Percentiles rank a stretch among this genome's conserved stretches.
Conservation (phyloP, 2,888 invertebrate species). For the Lissocephala sabroskyi region DNA sequence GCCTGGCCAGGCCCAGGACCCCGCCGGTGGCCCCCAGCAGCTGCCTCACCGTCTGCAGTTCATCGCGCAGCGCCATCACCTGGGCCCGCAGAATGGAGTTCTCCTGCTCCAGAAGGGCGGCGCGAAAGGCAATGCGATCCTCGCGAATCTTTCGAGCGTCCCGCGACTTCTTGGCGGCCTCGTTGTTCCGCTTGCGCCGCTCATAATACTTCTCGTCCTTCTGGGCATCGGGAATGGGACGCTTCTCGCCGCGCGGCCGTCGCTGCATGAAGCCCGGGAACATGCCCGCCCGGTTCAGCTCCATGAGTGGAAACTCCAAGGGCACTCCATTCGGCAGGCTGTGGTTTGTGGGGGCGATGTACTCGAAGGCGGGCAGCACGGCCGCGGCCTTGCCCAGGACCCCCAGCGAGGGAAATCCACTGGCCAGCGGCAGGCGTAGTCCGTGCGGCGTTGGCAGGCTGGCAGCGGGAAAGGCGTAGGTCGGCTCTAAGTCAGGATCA, state of each 20-base stretch:
- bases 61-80: slow-evolving; percentile 84
- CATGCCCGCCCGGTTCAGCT: slow-evolving; percentile 63
- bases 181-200: slow-evolving; percentile 87
- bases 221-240: slow-evolving; percentile 88
- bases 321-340: slow-evolving; percentile 20
- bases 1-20: slow-evolving; percentile 40
- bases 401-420: slow-evolving; percentile 33
- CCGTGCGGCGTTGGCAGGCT: slow-evolving; percentile 13
- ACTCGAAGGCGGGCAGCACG: slow-evolving; percentile 63
- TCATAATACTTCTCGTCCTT: slow-evolving; percentile 95
- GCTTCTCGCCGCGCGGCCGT: slow-evolving; percentile 84
- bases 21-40: slow-evolving; percentile 51
- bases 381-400: slow-evolving; percentile 16
- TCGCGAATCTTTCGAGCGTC: slow-evolving; percentile 90
- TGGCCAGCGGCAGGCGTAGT: slow-evolving; percentile 36
- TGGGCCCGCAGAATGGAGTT: slow-evolving; percentile 90
- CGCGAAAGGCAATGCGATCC: slow-evolving; percentile 90
- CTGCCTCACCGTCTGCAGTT: slow-evolving; percentile 72
- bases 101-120: slow-evolving; percentile 89
- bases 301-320: slow-evolving; percentile 65
- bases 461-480: slow-evolving; percentile 14
- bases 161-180: slow-evolving; percentile 92
- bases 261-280: slow-evolving; percentile 69
- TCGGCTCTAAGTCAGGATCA: slow-evolving; percentile 34
- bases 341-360: slow-evolving; percentile 55